A percentile compares a stretch with the other conserved stretches of the same genome.
Conservation (phyloP, 2,797 vertebrate species). For the Acridotheres tristis region DNA sequence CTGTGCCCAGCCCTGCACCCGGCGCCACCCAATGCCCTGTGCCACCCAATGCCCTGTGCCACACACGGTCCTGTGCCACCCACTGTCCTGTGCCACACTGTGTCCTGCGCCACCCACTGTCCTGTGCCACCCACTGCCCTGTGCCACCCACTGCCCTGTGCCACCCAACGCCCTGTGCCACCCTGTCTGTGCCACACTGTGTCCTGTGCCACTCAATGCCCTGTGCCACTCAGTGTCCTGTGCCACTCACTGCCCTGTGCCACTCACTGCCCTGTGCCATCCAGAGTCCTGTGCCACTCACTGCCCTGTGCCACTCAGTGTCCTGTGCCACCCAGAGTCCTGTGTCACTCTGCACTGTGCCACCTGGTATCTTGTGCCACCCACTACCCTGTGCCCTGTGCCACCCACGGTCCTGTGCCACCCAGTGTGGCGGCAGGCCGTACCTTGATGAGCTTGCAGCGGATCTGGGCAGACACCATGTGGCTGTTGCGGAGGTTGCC, state of each 20-base stretch:
- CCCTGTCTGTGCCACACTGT: no score
- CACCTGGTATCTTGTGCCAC: not conserved
- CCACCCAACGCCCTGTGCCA: not conserved
- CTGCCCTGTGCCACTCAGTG: no score
- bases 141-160: no score
- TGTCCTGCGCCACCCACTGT: no score
- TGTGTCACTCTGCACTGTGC: no score
- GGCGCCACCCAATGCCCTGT: fast-evolving
- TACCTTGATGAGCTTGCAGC: conserved; percentile 94
- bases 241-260: fast-evolving
- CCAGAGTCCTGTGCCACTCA: not conserved
- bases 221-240: no score
- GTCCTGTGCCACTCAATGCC: no score
- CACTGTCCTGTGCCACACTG: no score
- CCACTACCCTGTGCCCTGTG: no score
- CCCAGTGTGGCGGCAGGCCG: not conserved
- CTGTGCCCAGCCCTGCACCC: fast-evolving
- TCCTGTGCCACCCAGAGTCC: not conserved
- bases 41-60: not conserved
- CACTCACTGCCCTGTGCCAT: no score
- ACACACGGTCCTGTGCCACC: no score
- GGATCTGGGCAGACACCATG: conserved; percentile 93
- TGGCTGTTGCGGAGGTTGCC: conserved; percentile 93
- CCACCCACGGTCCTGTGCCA: not conserved
- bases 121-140: not conserved